phyloP scores from a whole-genome alignment of 2,888 invertebrate species.

The Mesorhabditis spiculigera region DNA sequence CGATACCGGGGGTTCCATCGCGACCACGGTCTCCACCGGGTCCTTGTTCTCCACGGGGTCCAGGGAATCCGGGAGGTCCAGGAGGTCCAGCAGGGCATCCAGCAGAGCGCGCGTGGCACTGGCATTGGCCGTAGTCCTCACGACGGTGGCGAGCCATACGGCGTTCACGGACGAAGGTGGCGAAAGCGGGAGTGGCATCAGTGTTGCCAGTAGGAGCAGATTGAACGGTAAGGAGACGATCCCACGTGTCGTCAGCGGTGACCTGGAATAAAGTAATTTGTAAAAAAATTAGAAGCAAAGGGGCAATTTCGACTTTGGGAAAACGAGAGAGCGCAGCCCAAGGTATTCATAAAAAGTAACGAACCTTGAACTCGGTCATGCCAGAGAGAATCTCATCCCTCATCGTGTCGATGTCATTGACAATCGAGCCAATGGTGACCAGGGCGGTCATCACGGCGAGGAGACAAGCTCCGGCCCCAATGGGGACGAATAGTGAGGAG shows the following conservation, averaged over 20 bases:
- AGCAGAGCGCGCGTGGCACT: constrained; percentile 30
- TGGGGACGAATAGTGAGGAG: constrained; percentile 21
- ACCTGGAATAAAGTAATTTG: constrained; percentile 14
- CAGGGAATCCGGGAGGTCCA: constrained; percentile 33
- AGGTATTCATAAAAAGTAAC: not conserved
- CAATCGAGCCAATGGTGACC: constrained; percentile 32
- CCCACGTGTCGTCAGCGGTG: constrained; percentile 39
- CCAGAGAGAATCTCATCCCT: constrained; percentile 32
- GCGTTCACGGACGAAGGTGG: constrained; percentile 24
- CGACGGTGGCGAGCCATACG: constrained; percentile 17
- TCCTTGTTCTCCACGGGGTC: constrained; percentile 38
- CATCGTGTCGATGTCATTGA: constrained; percentile 35
- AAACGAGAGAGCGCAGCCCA: too few species aligned
- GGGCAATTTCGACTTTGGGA: too few species aligned
- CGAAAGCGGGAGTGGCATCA: constrained; percentile 30
- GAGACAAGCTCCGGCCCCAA: constrained; percentile 30
- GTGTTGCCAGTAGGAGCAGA: constrained; percentile 27
- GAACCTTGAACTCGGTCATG: constrained; percentile 33
- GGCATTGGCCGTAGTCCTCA: constrained; percentile 27
- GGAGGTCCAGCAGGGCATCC: constrained; percentile 47
- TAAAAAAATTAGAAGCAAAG: too few species aligned
- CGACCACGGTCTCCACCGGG: constrained; percentile 31
- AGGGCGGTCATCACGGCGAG: constrained; percentile 29
- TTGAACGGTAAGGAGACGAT: constrained; percentile 31
- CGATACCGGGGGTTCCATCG: constrained; percentile 34